Evolutionary conservation across 2,797 vertebrate genomes (phyloP).

Genomic region (Crenichthys baileyi): DNA sequence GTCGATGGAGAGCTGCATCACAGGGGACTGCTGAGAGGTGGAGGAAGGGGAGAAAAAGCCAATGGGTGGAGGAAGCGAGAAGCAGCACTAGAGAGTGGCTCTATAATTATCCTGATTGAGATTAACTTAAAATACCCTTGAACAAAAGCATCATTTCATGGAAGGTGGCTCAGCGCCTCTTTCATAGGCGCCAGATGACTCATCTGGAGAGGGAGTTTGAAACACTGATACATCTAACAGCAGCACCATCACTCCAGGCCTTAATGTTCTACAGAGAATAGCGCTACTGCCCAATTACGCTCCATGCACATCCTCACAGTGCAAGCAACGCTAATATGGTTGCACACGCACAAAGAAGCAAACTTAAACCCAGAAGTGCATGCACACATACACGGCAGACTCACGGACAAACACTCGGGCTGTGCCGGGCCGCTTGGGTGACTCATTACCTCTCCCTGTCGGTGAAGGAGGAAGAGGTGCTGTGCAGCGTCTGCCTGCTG

Average conservation of each 20-base stretch:
- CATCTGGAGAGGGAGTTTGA: constrained; percentile 64
- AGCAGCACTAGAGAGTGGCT: constrained; percentile 62
- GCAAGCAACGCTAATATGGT: constrained; percentile 30
- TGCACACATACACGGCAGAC: constrained; percentile 32
- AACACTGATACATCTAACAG: constrained; percentile 57
- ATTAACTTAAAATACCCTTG: constrained; percentile 82
- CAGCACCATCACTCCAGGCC: constrained; percentile 55
- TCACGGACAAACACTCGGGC: constrained; percentile 35
- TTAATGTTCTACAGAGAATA: constrained; percentile 60
- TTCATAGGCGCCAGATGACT: constrained; percentile 62
- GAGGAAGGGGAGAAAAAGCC: constrained; percentile 48
- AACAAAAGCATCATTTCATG: constrained; percentile 75
- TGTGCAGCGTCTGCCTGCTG: constrained; percentile 85
- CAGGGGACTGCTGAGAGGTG: constrained; percentile 42
- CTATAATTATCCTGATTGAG: constrained; percentile 81
- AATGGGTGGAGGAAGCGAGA: constrained; percentile 46
- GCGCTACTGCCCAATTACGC: constrained; percentile 61
- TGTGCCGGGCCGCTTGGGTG: constrained; percentile 50
- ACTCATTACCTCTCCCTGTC: constrained; percentile 86
- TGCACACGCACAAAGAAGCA: constrained; percentile 20
- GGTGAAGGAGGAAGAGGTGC: constrained; percentile 83
- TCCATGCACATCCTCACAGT: constrained; percentile 34
- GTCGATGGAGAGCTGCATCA: constrained; percentile 52
- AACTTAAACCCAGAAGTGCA: constrained; percentile 45
- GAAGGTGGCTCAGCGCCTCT: constrained; percentile 49